These are phyloP conservation scores for Crotalus helleri DNA, from an alignment of 2,113 vertebrate genomes.

Conservation along the genomic window DNA sequence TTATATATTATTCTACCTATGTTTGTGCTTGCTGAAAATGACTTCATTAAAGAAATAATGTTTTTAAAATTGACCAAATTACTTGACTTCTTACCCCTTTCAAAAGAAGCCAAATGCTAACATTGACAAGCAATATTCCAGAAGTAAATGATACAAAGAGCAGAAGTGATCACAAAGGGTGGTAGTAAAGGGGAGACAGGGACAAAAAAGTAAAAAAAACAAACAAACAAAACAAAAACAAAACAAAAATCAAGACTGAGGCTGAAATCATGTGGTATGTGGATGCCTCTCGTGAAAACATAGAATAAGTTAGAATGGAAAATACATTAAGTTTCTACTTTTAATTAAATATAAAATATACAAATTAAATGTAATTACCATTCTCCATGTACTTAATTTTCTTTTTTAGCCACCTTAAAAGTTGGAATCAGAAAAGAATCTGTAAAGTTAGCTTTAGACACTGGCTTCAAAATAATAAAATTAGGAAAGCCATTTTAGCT, in stretches of 20 bases:
- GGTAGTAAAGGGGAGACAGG: background rate
- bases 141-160: background rate
- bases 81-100: background rate
- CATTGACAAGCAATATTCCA: background rate
- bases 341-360: background rate
- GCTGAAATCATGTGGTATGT: background rate
- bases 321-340: background rate
- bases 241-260: background rate
- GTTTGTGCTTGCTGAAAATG: background rate
- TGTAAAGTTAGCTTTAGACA: background rate
- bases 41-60: background rate
- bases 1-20: slow-evolving; percentile 6
- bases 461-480: background rate
- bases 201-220: background rate
- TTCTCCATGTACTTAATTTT: background rate
- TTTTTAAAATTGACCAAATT: background rate
- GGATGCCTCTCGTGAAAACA: background rate
- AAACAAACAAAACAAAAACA: background rate
- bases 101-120: background rate
- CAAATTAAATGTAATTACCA: background rate
- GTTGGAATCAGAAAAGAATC: background rate
- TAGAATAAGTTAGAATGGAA: background rate
- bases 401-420: background rate
- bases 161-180: background rate
- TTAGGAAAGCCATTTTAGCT: background rate